Evolutionary conservation across 2,113 vertebrate species (phyloP), one percentile per base, ranked within the genome.

Genomic region (Salvelinus sp.): DNA sequence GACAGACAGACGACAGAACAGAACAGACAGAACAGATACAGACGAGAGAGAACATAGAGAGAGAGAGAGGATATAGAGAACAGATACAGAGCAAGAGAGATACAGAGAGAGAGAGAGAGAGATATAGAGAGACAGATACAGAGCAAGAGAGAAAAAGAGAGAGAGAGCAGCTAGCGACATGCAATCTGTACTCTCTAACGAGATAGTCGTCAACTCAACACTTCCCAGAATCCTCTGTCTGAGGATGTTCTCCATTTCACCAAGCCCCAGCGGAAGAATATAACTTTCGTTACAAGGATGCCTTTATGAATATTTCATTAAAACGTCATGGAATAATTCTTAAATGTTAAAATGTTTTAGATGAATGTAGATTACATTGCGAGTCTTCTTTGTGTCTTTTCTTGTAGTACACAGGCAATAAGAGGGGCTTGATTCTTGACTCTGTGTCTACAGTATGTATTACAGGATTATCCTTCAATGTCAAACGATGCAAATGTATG

Each of bases 201-300:
- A 90, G 77, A 86, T 74, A 83, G 82, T 73, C 28, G 28, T 79
- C 78, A 79, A 81, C 74, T 81, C 57, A 76, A 70, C 48, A 62
- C 28, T 68, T 68, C 65, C 66, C 18, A 30, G 30, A 54, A 54
- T 54, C 50, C 50, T 68, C 5, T 23, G 75, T 79, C 83, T 81
- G 70, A 81, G 88, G 83, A 79, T 85, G 75, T 75, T 48, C 38
- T 83, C 64, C 77, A 74, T 86, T 80, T 25, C 65, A 75, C 54
- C 64, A 47, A 30, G 47, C 23, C 69, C 25, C 74, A 72, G 82
- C 57, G 72, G 70, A 38, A 6, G 28, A 68, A 87, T 85, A 76
- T 81, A 60, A 76, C 85, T 83, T 83, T 88, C 84, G 86, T 87
- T 80, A 18, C 27, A 67, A 76, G 48, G 80, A 79, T 63, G 83